Conservation (phyloP, 2,113 vertebrate genomes). For the Cyphomyrus discorhynchus region DNA sequence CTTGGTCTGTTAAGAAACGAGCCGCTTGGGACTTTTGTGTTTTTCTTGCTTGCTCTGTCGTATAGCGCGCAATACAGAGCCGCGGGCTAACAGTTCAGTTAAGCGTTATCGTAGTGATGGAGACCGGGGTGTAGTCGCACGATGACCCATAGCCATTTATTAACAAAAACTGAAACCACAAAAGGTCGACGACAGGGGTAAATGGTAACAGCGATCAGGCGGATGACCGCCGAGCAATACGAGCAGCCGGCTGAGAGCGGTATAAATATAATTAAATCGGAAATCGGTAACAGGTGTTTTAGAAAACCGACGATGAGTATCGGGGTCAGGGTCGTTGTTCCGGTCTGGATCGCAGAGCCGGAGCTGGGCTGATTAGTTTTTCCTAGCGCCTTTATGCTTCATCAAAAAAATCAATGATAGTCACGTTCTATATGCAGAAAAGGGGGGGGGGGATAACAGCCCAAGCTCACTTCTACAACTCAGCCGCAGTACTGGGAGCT, state of each 20-base stretch:
- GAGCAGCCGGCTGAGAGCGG: not conserved
- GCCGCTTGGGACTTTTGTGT: not conserved
- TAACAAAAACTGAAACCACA: not conserved
- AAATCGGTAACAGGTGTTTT: not conserved
- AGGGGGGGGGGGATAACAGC: not conserved
- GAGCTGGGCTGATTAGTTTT: not conserved
- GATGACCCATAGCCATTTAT: not conserved
- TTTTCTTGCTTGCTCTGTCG: not conserved
- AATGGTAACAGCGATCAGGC: not conserved
- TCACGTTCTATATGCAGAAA: not conserved
- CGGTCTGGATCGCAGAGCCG: not conserved
- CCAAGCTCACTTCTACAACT: not conserved
- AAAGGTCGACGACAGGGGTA: not conserved
- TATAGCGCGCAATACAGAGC: not conserved
- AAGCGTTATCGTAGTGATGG: not conserved
- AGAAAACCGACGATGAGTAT: not conserved
- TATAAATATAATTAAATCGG: not conserved
- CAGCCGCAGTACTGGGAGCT: not conserved
- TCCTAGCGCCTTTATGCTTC: not conserved
- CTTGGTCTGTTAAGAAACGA: not conserved
- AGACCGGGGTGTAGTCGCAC: not conserved
- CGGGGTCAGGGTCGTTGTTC: not conserved
- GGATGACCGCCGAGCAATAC: not conserved
- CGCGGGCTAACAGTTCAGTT: not conserved
- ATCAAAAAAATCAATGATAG: not conserved